These are phyloP conservation scores for Styela clava DNA, from an alignment of 23 tunicate genomes.

Conservation along the genomic window DNA sequence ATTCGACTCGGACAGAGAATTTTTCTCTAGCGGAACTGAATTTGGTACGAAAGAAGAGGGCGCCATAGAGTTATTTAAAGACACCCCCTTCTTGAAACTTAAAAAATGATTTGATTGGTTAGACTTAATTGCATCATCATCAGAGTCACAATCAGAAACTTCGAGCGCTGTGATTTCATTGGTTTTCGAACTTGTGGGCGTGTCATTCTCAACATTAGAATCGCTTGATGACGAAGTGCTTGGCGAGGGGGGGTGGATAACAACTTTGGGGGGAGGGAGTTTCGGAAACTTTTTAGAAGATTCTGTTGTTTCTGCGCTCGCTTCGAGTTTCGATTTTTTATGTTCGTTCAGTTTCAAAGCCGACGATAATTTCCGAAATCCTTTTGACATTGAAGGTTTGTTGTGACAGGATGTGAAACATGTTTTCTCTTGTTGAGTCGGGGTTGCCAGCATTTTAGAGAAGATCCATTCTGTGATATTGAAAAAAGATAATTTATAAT, in stretches of 20 bases:
- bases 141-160: conserved; percentile 21
- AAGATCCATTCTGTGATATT: conserved; percentile 8
- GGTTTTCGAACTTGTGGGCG: not conserved
- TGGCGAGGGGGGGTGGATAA: conserved; percentile 19
- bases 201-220: not conserved
- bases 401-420: conserved; percentile 36
- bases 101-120: not conserved
- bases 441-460: conserved; percentile 12
- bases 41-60: not conserved
- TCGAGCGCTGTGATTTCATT: conserved; percentile 22
- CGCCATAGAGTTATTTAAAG: not conserved
- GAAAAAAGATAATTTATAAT: not conserved
- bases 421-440: not conserved
- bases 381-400: conserved; percentile 8
- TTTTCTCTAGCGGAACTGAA: not conserved
- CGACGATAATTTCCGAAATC: not conserved
- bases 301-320: not conserved
- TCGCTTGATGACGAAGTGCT: conserved; percentile 1
- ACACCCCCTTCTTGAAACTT: not conserved
- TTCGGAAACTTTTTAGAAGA: conserved; percentile 11
- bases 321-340: not conserved
- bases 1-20: not conserved
- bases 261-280: conserved; percentile 11
- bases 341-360: not conserved
- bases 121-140: conserved; percentile 11